Conservation (phyloP, 2,888 invertebrate genomes). For the Pachliopta kotzebuea region DNA sequence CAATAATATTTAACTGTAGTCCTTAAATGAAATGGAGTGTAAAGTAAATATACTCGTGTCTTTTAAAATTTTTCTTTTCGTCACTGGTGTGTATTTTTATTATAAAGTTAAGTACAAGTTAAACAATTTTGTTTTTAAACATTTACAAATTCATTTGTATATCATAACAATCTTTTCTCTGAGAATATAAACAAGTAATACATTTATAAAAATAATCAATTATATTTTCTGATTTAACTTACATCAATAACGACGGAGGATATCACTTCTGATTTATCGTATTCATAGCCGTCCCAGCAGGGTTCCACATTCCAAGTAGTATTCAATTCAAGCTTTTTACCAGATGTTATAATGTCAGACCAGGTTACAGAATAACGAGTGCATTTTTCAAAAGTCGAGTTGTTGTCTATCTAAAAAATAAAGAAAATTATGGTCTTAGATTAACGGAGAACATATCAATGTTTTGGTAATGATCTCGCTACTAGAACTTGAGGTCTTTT, state of each 20-base stretch:
- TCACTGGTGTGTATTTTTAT: too few species aligned
- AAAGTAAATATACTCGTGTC: too few species aligned
- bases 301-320: conserved; percentile 84
- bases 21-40: too few species aligned
- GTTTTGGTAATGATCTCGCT: too few species aligned
- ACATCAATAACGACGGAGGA: conserved; percentile 94
- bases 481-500: too few species aligned
- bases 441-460: background rate
- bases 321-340: conserved; percentile 49
- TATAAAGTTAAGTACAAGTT: too few species aligned
- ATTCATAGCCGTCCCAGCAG: conserved; percentile 90
- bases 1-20: too few species aligned
- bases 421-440: background rate
- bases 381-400: conserved; percentile 84
- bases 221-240: conserved; percentile 47
- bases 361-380: conserved; percentile 87
- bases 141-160: too few species aligned
- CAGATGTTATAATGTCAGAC: conserved; percentile 74
- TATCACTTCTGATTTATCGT: conserved; percentile 83
- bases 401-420: conserved; percentile 50
- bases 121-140: too few species aligned
- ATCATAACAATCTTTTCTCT: too few species aligned
- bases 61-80: too few species aligned
- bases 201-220: background rate
- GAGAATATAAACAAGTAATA: too few species aligned